Evolutionary conservation across 2,113 vertebrate species (phyloP).

Genomic region (Brachionichthys hirsutus): DNA sequence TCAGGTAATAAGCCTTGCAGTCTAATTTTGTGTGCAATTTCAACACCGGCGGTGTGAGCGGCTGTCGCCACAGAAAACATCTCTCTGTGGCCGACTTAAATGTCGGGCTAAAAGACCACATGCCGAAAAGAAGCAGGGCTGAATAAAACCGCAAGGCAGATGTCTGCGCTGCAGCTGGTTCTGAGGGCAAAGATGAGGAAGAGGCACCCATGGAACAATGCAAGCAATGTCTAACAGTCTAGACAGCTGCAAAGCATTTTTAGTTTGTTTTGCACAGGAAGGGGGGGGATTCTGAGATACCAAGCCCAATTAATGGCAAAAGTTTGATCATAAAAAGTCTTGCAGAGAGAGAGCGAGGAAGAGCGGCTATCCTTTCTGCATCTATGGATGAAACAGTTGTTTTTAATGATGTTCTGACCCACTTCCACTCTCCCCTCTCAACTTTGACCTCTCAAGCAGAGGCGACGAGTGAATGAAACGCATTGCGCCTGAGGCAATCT

Average conservation of each 20-base stretch:
- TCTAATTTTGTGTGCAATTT: conserved; percentile 18
- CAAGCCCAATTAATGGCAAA: no score
- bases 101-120: not conserved
- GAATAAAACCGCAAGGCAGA: conserved; percentile 65
- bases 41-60: not conserved
- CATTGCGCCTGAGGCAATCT: conserved; percentile 31
- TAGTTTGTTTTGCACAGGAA: conserved; percentile 31
- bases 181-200: conserved; percentile 31
- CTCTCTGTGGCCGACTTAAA: not conserved
- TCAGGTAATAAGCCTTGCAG: conserved; percentile 5
- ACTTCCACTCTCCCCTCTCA: conserved; percentile 7
- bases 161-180: conserved; percentile 50
- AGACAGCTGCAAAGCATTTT: conserved; percentile 50
- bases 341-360: not conserved
- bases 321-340: not conserved
- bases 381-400: not conserved
- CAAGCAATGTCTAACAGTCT: conserved; percentile 43
- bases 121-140: conserved; percentile 8
- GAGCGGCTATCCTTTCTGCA: not conserved
- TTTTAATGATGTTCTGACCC: not conserved
- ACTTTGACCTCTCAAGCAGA: conserved; percentile 21
- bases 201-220: conserved; percentile 39
- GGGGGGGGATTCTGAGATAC: conserved; percentile 15
- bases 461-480: conserved; percentile 5
- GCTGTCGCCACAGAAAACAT: not conserved